Conservation (phyloP, 2,113 vertebrate genomes). For the Poeciliopsis turrubarensis region DNA sequence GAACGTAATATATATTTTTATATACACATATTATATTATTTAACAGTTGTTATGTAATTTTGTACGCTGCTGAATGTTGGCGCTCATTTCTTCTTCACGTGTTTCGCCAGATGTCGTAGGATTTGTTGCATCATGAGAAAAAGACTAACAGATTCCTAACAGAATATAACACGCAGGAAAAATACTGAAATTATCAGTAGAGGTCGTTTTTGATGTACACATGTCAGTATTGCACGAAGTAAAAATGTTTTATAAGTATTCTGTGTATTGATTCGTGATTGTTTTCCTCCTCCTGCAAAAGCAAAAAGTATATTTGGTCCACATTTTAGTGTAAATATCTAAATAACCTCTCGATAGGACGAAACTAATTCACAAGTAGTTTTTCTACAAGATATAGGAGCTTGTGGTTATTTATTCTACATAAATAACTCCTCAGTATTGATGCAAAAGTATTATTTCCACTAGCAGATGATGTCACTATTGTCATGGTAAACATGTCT, state of each 20-base stretch:
- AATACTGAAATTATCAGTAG: neutral
- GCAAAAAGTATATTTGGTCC: no score
- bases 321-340: no score
- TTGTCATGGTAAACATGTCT: no score
- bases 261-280: neutral
- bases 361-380: no score
- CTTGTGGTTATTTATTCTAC: no score
- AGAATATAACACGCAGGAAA: neutral
- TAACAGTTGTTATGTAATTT: slow-evolving; percentile 28
- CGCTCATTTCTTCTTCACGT: slow-evolving; percentile 9
- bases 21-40: slow-evolving; percentile 9
- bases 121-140: neutral
- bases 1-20: slow-evolving; percentile 50
- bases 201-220: neutral
- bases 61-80: slow-evolving; percentile 45
- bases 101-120: neutral
- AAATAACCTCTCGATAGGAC: no score
- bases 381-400: no score
- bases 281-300: neutral
- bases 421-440: no score
- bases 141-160: neutral
- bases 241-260: neutral
- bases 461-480: no score
- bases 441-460: no score
- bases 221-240: neutral